Base-by-base conservation (phyloP, 2,797 vertebrate species). In the Caiman crocodilus region DNA sequence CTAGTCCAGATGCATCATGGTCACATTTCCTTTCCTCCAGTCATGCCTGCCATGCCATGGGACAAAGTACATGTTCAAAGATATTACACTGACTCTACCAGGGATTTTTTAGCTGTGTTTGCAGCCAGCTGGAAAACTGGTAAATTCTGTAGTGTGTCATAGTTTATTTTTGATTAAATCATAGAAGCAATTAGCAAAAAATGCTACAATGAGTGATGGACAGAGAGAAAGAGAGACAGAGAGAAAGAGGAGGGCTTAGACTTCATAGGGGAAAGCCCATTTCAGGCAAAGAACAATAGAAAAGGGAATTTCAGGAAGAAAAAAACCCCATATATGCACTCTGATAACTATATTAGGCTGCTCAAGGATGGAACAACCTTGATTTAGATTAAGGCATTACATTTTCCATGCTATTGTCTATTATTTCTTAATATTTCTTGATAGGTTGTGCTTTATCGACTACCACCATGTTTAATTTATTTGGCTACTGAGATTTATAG, bases 371-470 rank as follows among this genome's bases (percentile, higher is more conserved):
- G 4, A 75, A 4, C 69, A 67, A 17, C 15, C 64, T 14, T 0
- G 0, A 58, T 78, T 88, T 89, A 76, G 35, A 71, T 84, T 64
- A 92, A 89, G 28, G 16, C 69, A 79, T 50, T 79, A 63, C 6
- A 6, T n/a, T 15, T 80, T 83, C 79, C 1, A 0, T 25, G 28
- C 79, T 64, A 73, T 50, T 17, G 12, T 86, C 0, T 0, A 28
- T 57, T 50, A 11, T 61, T 89, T 95, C 42, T 86, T 26, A 90
- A 82, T 60, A 61, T 32, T 69, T 30, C 32, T 9, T 67, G 65
- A 12, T 32, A 69, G 20, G 86, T 93, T 84, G 73, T 84, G 58
- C 14, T 88, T 78, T 0, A 0, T 61, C 82, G 56, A 64, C 64
- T 4, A 21, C 84, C 59, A 5, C 73, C 67, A 32, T 6, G 20